Base-by-base conservation (phyloP, 1,140 invertebrate genomes). In the Ericerus pela region DNA sequence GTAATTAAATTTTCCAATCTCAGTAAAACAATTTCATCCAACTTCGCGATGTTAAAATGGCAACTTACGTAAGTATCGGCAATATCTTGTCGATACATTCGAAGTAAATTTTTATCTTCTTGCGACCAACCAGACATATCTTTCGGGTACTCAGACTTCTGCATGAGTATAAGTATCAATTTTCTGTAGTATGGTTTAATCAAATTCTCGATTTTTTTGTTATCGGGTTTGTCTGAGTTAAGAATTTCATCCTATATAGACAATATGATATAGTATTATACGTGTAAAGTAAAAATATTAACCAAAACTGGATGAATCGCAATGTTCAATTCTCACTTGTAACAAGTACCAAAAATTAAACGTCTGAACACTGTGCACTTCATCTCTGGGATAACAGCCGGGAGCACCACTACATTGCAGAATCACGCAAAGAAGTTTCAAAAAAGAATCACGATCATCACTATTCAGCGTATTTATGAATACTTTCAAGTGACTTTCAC, bases 301-400 rank as follows among this genome's bases (percentile, higher is more conserved):
- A 33, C 30, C n/a, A 33, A 33, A 33, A 8, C 30, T 33, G 8
- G 30, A 33, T 33, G n/a, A 33, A 33, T 8, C 30, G 8, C 30
- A 33, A 33, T 33, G 30, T 10, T 10, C n/a, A n/a, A n/a, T 29
- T 27, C 31, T 51, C 67, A 82, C 81, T 74, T 94, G 89, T 29
- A 95, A 70, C 43, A 82, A 80, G 67, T 87, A 94, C 91, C 91
- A 96, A 68, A 94, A 89, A 1, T 83, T 81, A 69, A 94, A 84
- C 0, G 88, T 78, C 59, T 91, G 74, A 43, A 81, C 83, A 65
- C 87, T 91, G 52, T 81, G 79, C 0, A 76, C 82, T 70, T 93
- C 90, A 64, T 93, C 83, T 2, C 82, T 74, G 0, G 88, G 88
- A 73, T 86, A 92, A 55, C 82, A 75, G 0, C 88, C 87, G 14